Conservation (phyloP, 2,888 invertebrate genomes). For the Bedellia somnulentella region DNA sequence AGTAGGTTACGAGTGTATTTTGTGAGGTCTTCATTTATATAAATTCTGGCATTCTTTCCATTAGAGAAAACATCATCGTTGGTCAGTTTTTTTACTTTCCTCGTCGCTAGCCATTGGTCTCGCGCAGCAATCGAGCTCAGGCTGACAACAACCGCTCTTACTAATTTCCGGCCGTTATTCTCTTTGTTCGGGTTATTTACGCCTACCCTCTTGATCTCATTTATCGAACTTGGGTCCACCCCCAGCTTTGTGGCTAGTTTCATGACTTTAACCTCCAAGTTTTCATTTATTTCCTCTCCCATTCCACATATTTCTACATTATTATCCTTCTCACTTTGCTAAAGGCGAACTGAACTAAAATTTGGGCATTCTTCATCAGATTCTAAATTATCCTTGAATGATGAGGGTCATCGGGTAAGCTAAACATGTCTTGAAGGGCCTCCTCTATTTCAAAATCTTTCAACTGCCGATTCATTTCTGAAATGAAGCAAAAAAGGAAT, state of each 20-base stretch:
- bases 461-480: too few species aligned
- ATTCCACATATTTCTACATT: constrained; percentile 2
- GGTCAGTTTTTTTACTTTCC: constrained; percentile 3
- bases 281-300: constrained; percentile 3
- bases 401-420: too few species aligned
- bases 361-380: too few species aligned
- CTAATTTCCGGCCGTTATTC: neutral
- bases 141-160: constrained; percentile 5
- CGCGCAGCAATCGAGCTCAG: constrained; percentile 5
- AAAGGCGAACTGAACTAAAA: too few species aligned
- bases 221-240: constrained; percentile 6
- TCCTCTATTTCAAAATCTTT: too few species aligned
- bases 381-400: too few species aligned
- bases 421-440: too few species aligned
- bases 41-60: constrained; percentile 1
- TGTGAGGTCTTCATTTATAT: constrained; percentile 4
- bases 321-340: constrained; percentile 7
- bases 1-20: constrained; percentile 1
- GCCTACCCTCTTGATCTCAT: constrained; percentile 9
- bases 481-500: too few species aligned
- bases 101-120: constrained; percentile 5
- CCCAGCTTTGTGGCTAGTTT: constrained; percentile 2
- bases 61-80: constrained; percentile 2
- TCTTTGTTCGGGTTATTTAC: constrained; percentile 5
- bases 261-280: neutral